Evolutionary conservation across 2,797 vertebrate species (phyloP).

Genomic region (Muscicapa striata): DNA sequence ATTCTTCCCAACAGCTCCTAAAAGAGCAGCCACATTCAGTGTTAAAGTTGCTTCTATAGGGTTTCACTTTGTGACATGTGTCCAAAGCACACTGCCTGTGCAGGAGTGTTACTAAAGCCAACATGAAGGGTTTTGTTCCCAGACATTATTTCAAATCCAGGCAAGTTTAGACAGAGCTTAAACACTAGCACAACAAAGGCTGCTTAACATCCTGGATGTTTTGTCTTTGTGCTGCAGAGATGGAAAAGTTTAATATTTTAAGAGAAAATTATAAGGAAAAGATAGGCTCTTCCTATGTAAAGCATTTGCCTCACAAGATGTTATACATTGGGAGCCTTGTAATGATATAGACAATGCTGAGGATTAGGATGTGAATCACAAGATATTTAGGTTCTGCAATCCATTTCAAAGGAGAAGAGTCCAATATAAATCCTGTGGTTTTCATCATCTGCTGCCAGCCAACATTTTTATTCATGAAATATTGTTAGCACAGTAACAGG

Average conservation of each 20-base stretch:
- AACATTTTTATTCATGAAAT: conserved; percentile 65
- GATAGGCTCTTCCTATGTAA: neutral
- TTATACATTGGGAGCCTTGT: neutral
- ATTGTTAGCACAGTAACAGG: conserved; percentile 43
- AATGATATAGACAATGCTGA: conserved; percentile 43
- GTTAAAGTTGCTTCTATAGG: neutral
- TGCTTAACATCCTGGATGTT: neutral
- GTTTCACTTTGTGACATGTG: neutral
- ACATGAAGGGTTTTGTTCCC: conserved; percentile 10
- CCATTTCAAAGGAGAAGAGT: conserved; percentile 50
- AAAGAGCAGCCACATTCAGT: neutral
- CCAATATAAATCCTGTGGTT: conserved; percentile 65
- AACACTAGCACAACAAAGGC: neutral
- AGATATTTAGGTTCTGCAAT: conserved; percentile 46
- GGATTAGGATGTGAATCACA: conserved; percentile 56
- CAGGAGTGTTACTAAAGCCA: neutral
- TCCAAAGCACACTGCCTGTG: neutral
- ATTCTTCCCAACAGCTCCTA: conserved; percentile 1
- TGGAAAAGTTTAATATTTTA: conserved; percentile 26
- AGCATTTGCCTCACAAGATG: conserved; percentile 31
- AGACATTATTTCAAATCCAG: conserved; percentile 19
- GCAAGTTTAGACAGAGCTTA: neutral
- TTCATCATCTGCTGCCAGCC: conserved; percentile 61
- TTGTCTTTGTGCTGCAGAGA: neutral
- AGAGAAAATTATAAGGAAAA: conserved; percentile 31